Evolutionary conservation across 2,888 invertebrate genomes (phyloP), one percentile per base, ranked within the genome.

Genomic region (Eristalis intricaria): DNA sequence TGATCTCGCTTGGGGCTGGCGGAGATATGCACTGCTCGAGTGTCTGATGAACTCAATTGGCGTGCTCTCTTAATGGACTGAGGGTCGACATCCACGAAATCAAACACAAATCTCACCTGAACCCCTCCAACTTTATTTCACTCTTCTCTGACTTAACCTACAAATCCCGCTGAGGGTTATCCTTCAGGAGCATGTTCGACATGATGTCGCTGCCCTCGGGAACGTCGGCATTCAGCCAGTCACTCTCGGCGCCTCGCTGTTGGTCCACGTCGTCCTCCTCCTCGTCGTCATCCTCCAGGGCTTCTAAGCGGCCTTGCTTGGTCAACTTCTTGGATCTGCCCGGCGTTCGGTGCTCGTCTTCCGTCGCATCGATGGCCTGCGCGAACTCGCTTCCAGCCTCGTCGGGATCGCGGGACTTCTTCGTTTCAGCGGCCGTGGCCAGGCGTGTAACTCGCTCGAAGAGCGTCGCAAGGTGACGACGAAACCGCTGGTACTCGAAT

Each of bases 371-470:
- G 1, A 83, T 3, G 11, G 58, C 65, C 2, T 82, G 60, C 0
- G 11, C 40, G 10, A 87, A 84, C 26, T 87, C 87, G 11, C 19
- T 75, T 4, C 19, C 32, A 0, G 69, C 66, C 10, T 38, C 75
- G 0, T 84, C 79, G 0, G 61, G 13, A 23, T 35, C 68, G 50
- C 58, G 61, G 0, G 75, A 29, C 43, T 87, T 84, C 23, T 60
- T 76, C 15, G 82, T 4, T 23, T 90, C 90, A 19, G 70, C 88
- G 0, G 65, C n/a, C 0, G 90, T 78, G 8, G 91, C 91, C 60
- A 93, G 68, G 8, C 92, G 91, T 32, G 91, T 90, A 11, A 92
- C 90, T 7, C 93, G 91, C 50, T 93, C 93, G 19, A 93, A 91
- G 2, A 93, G 90, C 2, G 91, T 90, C 15, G 90, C 89, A 77